These are phyloP conservation scores for Diarsia brunnea DNA, from an alignment of 2,888 invertebrate genomes.

Conservation along the genomic window DNA sequence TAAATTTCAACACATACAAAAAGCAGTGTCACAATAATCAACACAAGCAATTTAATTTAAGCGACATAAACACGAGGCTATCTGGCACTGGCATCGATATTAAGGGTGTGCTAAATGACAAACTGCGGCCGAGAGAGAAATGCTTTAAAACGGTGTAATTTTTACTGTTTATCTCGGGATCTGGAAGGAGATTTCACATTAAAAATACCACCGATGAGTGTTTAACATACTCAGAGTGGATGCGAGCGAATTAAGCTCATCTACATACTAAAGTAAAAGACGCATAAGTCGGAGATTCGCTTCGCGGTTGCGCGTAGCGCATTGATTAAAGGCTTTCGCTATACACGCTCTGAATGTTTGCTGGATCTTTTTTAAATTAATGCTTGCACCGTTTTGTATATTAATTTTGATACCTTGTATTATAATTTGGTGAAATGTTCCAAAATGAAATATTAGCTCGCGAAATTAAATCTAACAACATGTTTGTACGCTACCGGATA, in stretches of 20 bases:
- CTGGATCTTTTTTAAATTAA: slow-evolving; percentile 73
- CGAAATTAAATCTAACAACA: slow-evolving; percentile 63
- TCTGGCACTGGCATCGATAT: slow-evolving; percentile 88
- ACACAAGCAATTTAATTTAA: slow-evolving; percentile 88
- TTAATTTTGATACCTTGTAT: slow-evolving; percentile 73
- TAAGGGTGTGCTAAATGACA: slow-evolving; percentile 89
- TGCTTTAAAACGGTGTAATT: slow-evolving; percentile 86
- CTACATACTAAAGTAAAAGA: slow-evolving; percentile 76
- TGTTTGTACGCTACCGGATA: slow-evolving; percentile 50
- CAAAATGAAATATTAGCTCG: slow-evolving; percentile 58
- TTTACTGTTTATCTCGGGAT: slow-evolving; percentile 85
- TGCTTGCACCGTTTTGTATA: slow-evolving; percentile 71
- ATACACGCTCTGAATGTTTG: slow-evolving; percentile 77
- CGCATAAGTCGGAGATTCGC: slow-evolving; percentile 74
- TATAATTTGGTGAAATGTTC: slow-evolving; percentile 72
- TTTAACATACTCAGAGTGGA: slow-evolving; percentile 76
- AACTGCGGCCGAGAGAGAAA: slow-evolving; percentile 85
- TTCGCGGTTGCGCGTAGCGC: slow-evolving; percentile 74
- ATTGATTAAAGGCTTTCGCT: slow-evolving; percentile 79
- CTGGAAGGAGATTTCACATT: slow-evolving; percentile 81
- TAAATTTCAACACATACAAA: slow-evolving; percentile 84
- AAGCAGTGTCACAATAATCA: slow-evolving; percentile 87
- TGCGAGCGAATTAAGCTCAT: slow-evolving; percentile 78
- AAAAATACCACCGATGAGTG: slow-evolving; percentile 81
- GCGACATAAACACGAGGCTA: slow-evolving; percentile 88